Conservation (phyloP, 92 coral and sea anemone species). For the Epizoanthus ramosus region DNA sequence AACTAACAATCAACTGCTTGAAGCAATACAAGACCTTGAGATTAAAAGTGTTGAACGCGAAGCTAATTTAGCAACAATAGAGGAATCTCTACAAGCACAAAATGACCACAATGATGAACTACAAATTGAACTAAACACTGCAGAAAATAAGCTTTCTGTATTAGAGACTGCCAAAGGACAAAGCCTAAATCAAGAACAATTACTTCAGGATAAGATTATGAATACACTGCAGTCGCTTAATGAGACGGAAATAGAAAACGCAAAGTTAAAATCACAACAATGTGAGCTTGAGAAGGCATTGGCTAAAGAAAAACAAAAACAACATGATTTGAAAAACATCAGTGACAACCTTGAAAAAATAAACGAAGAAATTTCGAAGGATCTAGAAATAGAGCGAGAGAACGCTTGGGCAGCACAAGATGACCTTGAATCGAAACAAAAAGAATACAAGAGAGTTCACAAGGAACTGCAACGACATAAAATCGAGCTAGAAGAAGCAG, state of each 20-base stretch:
- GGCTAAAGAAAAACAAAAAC: conserved; percentile 52
- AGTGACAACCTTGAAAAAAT: conserved; percentile 69
- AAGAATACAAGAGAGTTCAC: conserved; percentile 56
- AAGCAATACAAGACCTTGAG: conserved; percentile 50
- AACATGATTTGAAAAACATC: conserved; percentile 59
- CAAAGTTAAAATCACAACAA: conserved; percentile 58
- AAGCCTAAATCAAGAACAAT: conserved; percentile 68
- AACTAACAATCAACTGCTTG: conserved; percentile 47
- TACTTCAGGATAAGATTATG: conserved; percentile 64
- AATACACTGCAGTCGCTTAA: conserved; percentile 64
- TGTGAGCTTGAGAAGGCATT: conserved; percentile 56
- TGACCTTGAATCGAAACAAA: conserved; percentile 61
- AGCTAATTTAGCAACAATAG: conserved; percentile 36
- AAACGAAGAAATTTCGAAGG: conserved; percentile 66
- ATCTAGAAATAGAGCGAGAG: conserved; percentile 63
- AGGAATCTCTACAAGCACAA: conserved; percentile 39
- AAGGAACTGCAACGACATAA: conserved; percentile 69
- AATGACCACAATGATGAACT: conserved; percentile 56
- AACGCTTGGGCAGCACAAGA: conserved; percentile 63
- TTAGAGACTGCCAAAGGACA: conserved; percentile 66
- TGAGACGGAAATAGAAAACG: conserved; percentile 58
- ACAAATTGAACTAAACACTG: conserved; percentile 55
- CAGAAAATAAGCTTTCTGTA: conserved; percentile 54
- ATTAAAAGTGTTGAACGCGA: conserved; percentile 55
- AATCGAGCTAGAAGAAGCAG: conserved; percentile 65